phyloP scores from a whole-genome alignment of 2,888 invertebrate genomes.

The Cheilosia vulpina region DNA sequence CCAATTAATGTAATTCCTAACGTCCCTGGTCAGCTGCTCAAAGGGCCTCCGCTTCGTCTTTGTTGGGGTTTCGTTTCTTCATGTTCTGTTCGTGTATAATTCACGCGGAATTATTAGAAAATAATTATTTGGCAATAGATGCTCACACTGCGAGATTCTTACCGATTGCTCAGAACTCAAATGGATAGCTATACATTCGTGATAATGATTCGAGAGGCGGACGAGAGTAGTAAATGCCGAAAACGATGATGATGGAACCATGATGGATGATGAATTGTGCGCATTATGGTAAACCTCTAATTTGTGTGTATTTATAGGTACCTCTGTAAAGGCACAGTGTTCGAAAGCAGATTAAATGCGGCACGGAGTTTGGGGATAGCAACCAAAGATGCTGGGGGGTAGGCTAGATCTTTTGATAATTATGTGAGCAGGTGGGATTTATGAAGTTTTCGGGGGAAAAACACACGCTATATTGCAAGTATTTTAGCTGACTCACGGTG shows the following conservation, averaged over 20 bases:
- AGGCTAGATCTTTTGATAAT: conserved; percentile 27
- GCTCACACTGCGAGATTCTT: conserved; percentile 54
- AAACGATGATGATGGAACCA: conserved; percentile 42
- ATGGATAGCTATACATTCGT: conserved; percentile 51
- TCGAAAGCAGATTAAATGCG: conserved; percentile 47
- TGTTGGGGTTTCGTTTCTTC: neutral
- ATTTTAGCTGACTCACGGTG: conserved; percentile 21
- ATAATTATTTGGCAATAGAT: conserved; percentile 63
- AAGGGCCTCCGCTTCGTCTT: neutral
- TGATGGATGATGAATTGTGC: conserved; percentile 44
- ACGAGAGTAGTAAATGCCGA: conserved; percentile 11
- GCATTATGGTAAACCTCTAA: conserved; percentile 42
- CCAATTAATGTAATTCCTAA: conserved; percentile 39
- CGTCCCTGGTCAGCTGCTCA: conserved; percentile 23
- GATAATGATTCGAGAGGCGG: conserved; percentile 48
- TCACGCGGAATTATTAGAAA: conserved; percentile 56
- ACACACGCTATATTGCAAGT: neutral
- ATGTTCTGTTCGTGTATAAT: conserved; percentile 6
- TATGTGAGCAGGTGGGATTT: conserved; percentile 61
- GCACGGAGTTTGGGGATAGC: neutral
- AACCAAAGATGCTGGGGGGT: neutral
- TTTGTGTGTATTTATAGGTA: conserved; percentile 11
- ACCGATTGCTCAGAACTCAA: conserved; percentile 53
- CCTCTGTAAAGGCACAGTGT: neutral
- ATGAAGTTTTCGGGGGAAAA: conserved; percentile 22